Base-by-base conservation (phyloP, 2,797 vertebrate species). In the Cryptoblepharus egeriae region DNA sequence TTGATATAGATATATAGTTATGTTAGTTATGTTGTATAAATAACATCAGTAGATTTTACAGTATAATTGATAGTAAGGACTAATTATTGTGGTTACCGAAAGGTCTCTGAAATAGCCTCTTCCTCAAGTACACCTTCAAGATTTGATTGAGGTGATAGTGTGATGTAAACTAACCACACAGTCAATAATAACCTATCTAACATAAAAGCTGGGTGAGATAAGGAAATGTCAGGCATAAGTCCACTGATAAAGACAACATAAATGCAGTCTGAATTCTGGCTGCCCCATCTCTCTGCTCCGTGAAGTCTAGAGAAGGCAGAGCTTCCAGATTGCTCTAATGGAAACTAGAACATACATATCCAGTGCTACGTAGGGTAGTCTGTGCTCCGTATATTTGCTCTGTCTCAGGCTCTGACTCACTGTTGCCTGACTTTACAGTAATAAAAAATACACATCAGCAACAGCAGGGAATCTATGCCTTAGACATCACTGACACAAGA, bases 141-240 rank as follows among this genome's bases (percentile, higher is more conserved):
- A 76, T 87, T 91, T 91, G 88, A 79, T 89, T 92, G 89, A 4
- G 74, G 90, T 70, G 80, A 90, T 85, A 88, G 87, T 79, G 61
- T 18, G 68, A 82, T 88, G 87, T 90, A 91, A 92, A 88, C 42
- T 35, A 73, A 88, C 89, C 79, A 45, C 5, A 3, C 69, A 69
- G 81, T 86, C 91, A 87, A 81, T 78, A 91, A 83, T 79, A 89
- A 77, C 71, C 79, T 79, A 84, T 77, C 91, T 81, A 88, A 88
- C 55, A 88, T 84, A 88, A 88, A 91, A 73, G 77, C 80, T 84
- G 71, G 82, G 76, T 78, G 80, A 89, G 88, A 88, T 81, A 79
- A 81, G 70, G 52, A 64, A 74, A 84, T 24, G 24, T 3, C 0
- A 0, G 6, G 70, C 76, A 81, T 88, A 86, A 1, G 0, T 24